phyloP scores from a whole-genome alignment of 2,888 invertebrate species.

The Phrixothrix hirtus region DNA sequence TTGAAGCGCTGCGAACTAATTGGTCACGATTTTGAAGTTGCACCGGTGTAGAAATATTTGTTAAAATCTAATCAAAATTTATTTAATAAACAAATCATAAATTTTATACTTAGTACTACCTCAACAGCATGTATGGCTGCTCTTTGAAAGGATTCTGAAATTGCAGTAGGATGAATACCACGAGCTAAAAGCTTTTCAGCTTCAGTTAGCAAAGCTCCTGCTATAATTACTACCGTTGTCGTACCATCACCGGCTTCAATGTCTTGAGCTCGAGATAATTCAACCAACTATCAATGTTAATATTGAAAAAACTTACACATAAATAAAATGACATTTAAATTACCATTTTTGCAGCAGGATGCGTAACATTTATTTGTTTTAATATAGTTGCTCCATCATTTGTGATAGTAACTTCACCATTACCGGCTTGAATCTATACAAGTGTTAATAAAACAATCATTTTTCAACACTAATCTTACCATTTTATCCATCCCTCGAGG shows the following conservation, averaged over 20 bases:
- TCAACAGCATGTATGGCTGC: constrained; percentile 75
- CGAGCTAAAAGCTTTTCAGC: constrained; percentile 88
- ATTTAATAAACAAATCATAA: not conserved
- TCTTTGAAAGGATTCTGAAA: constrained; percentile 95
- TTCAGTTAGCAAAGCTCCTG: constrained; percentile 93
- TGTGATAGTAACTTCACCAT: constrained; percentile 98
- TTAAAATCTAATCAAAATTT: constrained; percentile 62
- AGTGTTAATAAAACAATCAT: constrained; percentile 28
- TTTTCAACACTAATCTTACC: constrained; percentile 61
- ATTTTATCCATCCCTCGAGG: constrained; percentile 99
- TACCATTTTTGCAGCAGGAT: constrained; percentile 99
- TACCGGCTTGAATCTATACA: constrained; percentile 86
- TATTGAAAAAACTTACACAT: not conserved
- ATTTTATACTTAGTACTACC: constrained; percentile 36
- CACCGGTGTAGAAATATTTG: constrained; percentile 82
- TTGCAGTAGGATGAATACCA: constrained; percentile 96
- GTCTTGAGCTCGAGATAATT: constrained; percentile 97
- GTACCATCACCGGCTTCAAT: constrained; percentile 99
- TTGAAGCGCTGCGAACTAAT: constrained; percentile 92
- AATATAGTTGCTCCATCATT: constrained; percentile 99
- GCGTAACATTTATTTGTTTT: constrained; percentile 97
- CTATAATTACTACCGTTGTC: constrained; percentile 96
- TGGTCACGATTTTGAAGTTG: constrained; percentile 85
- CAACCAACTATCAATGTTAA: constrained; percentile 77
- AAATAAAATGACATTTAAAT: not conserved